Conservation (phyloP, 2,888 invertebrate species). For the Cheilosia scutellata region DNA sequence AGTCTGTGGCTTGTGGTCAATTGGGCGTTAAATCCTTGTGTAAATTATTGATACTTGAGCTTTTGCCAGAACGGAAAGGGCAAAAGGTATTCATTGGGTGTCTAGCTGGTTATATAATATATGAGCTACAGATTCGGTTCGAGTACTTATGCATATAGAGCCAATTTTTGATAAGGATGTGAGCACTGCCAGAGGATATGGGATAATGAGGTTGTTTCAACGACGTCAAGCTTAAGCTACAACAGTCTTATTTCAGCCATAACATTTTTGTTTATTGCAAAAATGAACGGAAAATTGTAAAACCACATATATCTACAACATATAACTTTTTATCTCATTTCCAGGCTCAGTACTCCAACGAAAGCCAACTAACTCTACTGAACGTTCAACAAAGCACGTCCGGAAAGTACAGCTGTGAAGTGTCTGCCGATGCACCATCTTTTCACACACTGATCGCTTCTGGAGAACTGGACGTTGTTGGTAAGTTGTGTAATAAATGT, state of each 20-base stretch:
- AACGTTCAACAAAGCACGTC: slow-evolving; percentile 82
- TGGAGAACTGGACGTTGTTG: slow-evolving; percentile 84
- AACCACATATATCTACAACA: no score
- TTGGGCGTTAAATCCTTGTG: slow-evolving; percentile 66
- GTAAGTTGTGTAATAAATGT: slow-evolving; percentile 79
- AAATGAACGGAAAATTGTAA: no score
- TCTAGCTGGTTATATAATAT: no score
- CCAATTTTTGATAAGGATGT: slow-evolving; percentile 46
- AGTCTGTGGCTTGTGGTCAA: slow-evolving; percentile 29
- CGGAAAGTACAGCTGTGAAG: slow-evolving; percentile 84
- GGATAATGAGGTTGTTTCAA: no score
- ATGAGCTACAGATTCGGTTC: slow-evolving; percentile 10
- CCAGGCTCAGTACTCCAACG: slow-evolving; percentile 81
- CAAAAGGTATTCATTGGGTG: slow-evolving; percentile 8
- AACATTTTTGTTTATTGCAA: no score
- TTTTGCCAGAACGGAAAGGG: slow-evolving; percentile 33
- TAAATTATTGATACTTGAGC: slow-evolving; percentile 62
- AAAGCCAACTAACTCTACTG: slow-evolving; percentile 83
- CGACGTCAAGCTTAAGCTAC: no score
- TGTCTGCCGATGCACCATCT: slow-evolving; percentile 84
- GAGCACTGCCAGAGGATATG: not conserved
- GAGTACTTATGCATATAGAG: slow-evolving; percentile 15
- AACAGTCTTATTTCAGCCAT: no score
- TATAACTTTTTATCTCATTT: slow-evolving; percentile 14
- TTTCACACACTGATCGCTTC: slow-evolving; percentile 84